A percentile compares a stretch with the other conserved stretches of the same genome.
Evolutionary conservation across 2,797 vertebrate genomes (phyloP).

Genomic region (Phrynocephalus vlangalii): DNA sequence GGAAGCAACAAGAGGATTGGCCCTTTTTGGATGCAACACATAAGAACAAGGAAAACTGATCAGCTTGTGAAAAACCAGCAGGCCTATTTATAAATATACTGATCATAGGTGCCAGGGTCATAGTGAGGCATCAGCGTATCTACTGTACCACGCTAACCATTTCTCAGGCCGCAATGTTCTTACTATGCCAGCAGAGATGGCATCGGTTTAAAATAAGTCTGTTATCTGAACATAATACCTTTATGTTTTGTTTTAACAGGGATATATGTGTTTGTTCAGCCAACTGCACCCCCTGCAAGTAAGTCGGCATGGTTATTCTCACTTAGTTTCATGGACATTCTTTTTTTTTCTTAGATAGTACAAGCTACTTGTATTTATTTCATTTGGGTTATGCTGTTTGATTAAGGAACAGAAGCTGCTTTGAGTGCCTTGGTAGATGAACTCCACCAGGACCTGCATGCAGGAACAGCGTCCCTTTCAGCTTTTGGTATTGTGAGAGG

Average conservation of each 20-base stretch:
- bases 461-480: background rate
- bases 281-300: background rate
- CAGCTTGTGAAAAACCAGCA: too few relatives aligned
- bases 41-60: too few relatives aligned
- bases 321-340: background rate
- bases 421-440: background rate
- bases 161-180: background rate
- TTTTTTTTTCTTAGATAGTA: background rate
- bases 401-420: background rate
- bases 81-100: too few relatives aligned
- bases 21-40: too few relatives aligned
- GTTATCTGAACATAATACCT: background rate
- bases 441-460: background rate
- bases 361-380: background rate
- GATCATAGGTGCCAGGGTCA: too few relatives aligned
- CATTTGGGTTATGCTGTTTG: background rate
- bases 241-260: background rate
- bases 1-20: too few relatives aligned
- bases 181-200: background rate
- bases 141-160: background rate
- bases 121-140: background rate
- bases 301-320: background rate
- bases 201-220: background rate
- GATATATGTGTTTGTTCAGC: background rate
- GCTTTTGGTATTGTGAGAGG: background rate